Conservation (phyloP, 2,888 invertebrate genomes). For the Corbicula japonica region DNA sequence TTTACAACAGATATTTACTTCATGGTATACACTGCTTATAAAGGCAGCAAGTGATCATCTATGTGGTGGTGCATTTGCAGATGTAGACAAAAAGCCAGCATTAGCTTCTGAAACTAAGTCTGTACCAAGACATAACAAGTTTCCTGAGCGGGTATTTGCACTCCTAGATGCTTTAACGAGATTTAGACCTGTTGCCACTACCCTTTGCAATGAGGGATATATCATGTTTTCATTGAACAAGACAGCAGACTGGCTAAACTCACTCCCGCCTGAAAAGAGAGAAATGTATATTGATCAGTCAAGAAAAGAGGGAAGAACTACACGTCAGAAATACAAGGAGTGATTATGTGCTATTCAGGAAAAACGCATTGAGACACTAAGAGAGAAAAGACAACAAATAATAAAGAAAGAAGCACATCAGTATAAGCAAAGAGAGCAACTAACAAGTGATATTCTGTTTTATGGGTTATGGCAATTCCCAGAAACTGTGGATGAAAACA, state of each 20-base stretch:
- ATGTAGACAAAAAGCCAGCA: conserved; percentile 2
- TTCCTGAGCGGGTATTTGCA: conserved; percentile 39
- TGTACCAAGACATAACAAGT: conserved; percentile 41
- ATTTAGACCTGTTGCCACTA: conserved; percentile 37
- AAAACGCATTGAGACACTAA: conserved; percentile 8
- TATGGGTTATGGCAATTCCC: conserved; percentile 42
- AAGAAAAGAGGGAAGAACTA: conserved; percentile 28
- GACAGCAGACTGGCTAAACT: conserved; percentile 27
- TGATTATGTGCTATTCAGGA: conserved; percentile 1
- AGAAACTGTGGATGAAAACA: conserved; percentile 21
- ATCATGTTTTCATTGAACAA: conserved; percentile 44
- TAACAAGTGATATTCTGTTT: conserved; percentile 20
- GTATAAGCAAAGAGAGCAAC: conserved; percentile 6
- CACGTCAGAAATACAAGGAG: conserved; percentile 7
- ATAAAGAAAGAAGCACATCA: conserved; percentile 29
- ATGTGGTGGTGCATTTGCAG: conserved; percentile 24
- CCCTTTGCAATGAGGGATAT: conserved; percentile 36
- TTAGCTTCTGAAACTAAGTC: conserved; percentile 26
- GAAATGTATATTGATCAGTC: conserved; percentile 15
- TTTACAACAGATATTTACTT: conserved; percentile 14
- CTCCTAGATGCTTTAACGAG: too few relatives aligned
- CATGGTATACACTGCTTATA: conserved; percentile 15
- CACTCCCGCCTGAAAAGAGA: conserved; percentile 13
- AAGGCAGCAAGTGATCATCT: conserved; percentile 33
- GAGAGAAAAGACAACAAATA: conserved; percentile 17